Evolutionary conservation across 2,888 invertebrate species (phyloP), one percentile per base, ranked within the genome.

Genomic region (Pyrocoelia pectoralis): DNA sequence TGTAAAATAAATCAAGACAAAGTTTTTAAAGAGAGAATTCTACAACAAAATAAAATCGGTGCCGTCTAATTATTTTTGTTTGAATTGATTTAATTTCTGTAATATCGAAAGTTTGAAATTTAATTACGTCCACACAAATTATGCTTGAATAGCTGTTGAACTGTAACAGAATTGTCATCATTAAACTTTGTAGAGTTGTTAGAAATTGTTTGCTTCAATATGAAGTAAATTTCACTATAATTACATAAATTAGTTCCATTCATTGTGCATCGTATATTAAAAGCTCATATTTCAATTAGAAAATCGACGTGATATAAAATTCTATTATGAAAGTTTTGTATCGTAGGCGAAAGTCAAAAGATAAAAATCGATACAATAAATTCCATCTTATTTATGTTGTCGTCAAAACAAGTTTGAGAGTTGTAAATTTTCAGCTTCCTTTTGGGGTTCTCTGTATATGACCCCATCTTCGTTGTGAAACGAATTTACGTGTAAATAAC

Each of bases 351-450:
- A 3, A 24, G 3, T 6, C 24, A 24, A 5, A 24, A 24, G n/a
- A n/a, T n/a, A n/a, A 43, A 13, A 43, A 14, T 43, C 43, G 15
- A 43, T 43, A 9, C 43, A 43, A 43, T 43, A 43, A 43, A 43
- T 43, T 43, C 12, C 15, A 9, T 13, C 14, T 43, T 43, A 43
- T 43, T 43, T 43, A 43, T 43, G 43, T 43, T 43, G 43, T 43
- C 43, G 43, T 43, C 43, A 43, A 15, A 14, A 15, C 12, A 43
- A 43, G 43, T 15, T 43, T 13, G 14, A 15, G 13, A 15, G 15
- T 43, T 15, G 15, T 43, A 43, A 43, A 43, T 43, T 43, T 43
- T 24, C 24, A 24, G 24, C 6, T 24, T 24, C 24, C 24, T 24
- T 24, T 6, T 24, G 24, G 24, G 24, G 24, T 24, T 24, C 6